Percentiles rank a stretch among this genome's conserved stretches.
Evolutionary conservation across 2,797 vertebrate genomes (phyloP).

Genomic region (Mastacembelus armatus): DNA sequence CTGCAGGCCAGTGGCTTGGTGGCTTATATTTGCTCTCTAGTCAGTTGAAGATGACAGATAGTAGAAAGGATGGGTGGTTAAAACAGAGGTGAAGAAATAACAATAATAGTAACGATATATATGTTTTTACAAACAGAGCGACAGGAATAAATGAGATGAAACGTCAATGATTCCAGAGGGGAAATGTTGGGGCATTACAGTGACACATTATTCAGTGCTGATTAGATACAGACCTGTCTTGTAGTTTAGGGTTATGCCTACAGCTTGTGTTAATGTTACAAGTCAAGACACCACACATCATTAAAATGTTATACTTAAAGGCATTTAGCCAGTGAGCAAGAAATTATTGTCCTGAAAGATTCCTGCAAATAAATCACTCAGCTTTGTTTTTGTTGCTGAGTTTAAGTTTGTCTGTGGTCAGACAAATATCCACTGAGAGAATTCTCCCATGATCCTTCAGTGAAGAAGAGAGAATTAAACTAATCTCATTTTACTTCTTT

Average conservation of each 20-base stretch:
- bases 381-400: too few species aligned
- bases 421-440: too few species aligned
- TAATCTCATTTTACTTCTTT: too few species aligned
- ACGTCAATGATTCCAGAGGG: slow-evolving; percentile 56
- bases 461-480: too few species aligned
- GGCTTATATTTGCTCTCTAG: slow-evolving; percentile 19
- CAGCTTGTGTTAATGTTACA: slow-evolving; percentile 12
- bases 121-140: slow-evolving; percentile 18
- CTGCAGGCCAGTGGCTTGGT: slow-evolving; percentile 39
- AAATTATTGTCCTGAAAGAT: neutral
- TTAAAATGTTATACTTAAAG: slow-evolving; percentile 20
- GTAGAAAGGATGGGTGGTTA: slow-evolving; percentile 32
- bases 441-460: too few species aligned
- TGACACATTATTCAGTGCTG: slow-evolving; percentile 25
- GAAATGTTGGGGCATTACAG: slow-evolving; percentile 19
- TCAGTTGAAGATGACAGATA: slow-evolving; percentile 34
- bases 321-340: neutral
- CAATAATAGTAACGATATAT: slow-evolving; percentile 13
- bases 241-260: slow-evolving; percentile 11
- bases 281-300: neutral
- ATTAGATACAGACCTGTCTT: slow-evolving; percentile 18
- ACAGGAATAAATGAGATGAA: slow-evolving; percentile 53
- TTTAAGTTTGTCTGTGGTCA: too few species aligned
- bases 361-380: neutral
- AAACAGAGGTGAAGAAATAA: slow-evolving; percentile 19